Percentiles rank a stretch among this genome's conserved stretches.
Evolutionary conservation across 2,113 vertebrate genomes (phyloP).

Genomic region (Lethenteron reissneri): DNA sequence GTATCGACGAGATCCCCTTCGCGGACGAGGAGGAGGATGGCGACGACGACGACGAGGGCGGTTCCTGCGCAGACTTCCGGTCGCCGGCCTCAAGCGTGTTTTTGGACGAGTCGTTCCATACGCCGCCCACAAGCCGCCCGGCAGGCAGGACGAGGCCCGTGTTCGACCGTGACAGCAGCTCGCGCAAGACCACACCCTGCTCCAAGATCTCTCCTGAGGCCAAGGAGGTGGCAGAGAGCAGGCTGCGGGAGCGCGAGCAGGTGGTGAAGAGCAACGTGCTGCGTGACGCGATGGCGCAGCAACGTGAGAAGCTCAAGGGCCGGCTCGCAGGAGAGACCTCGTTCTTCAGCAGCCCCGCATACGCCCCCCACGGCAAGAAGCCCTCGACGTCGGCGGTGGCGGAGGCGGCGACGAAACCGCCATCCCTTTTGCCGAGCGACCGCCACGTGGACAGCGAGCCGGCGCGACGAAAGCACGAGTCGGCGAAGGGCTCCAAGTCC

Average conservation of each 20-base stretch:
- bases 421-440: too few species aligned
- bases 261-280: slow-evolving; percentile 69
- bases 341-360: background rate
- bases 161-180: background rate
- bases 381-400: too few species aligned
- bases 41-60: slow-evolving; percentile 48
- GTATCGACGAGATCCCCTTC: slow-evolving; percentile 81
- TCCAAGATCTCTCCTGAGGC: slow-evolving; percentile 51
- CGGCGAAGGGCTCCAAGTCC: too few species aligned
- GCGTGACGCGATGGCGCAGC: slow-evolving; percentile 74
- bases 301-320: slow-evolving; percentile 65
- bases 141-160: background rate
- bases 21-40: slow-evolving; percentile 81
- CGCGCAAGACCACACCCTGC: background rate
- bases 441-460: too few species aligned
- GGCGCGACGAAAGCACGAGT: too few species aligned
- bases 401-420: too few species aligned
- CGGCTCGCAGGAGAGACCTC: slow-evolving; percentile 21
- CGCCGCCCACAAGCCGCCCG: slow-evolving; percentile 42
- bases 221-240: slow-evolving; percentile 67
- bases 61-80: slow-evolving; percentile 21
- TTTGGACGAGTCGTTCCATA: slow-evolving; percentile 40
- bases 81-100: background rate
- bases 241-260: slow-evolving; percentile 72
- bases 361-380: too few species aligned